phyloP scores from a whole-genome alignment of 2,797 vertebrate genomes.

The Lithobates sylvaticus region DNA sequence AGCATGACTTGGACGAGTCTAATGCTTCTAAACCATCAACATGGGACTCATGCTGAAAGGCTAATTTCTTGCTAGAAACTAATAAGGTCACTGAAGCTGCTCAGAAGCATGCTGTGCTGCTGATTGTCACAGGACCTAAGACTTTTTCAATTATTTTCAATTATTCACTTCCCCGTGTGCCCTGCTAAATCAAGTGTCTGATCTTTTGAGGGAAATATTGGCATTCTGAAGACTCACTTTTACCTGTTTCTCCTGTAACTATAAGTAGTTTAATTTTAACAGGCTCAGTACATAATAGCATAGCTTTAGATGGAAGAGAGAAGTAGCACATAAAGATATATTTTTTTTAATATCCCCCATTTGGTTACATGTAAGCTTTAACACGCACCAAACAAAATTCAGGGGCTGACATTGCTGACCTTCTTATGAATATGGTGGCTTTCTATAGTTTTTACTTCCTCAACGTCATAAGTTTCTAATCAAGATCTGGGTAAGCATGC shows the following conservation, averaged over 20 bases:
- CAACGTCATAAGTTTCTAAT: too few species aligned
- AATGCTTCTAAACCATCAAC: background rate
- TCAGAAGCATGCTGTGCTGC: background rate
- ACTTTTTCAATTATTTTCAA: background rate
- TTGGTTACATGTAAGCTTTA: too few species aligned
- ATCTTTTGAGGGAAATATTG: background rate
- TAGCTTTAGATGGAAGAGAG: too few species aligned
- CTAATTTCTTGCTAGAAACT: background rate
- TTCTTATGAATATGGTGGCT: too few species aligned
- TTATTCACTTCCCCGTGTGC: background rate
- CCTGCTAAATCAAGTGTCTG: background rate
- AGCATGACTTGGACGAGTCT: background rate
- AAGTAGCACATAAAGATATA: too few species aligned
- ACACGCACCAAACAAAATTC: too few species aligned
- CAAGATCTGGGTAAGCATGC: too few species aligned
- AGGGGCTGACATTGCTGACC: too few species aligned
- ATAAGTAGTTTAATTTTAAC: background rate
- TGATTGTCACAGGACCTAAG: background rate
- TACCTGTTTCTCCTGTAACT: background rate
- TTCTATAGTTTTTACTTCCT: too few species aligned
- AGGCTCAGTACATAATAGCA: too few species aligned
- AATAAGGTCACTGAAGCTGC: conserved; percentile 7
- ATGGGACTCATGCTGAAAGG: conserved; percentile 20
- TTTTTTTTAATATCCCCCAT: too few species aligned
- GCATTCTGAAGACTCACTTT: background rate